Conservation (phyloP, 1,140 invertebrate genomes). For the Trichogramma pretiosum region DNA sequence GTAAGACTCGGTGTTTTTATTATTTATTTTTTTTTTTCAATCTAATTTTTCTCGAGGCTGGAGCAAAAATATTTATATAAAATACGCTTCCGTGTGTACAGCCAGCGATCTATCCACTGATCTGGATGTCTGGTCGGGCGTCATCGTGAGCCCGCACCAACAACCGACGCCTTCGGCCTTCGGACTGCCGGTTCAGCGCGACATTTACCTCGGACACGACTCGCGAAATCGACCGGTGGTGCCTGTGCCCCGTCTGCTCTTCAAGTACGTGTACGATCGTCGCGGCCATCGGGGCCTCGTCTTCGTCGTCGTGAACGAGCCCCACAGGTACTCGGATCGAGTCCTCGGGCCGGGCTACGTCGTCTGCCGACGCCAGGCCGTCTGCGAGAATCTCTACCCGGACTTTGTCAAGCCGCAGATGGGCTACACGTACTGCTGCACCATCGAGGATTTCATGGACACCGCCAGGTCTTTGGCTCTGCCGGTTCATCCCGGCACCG, state of each 20-base stretch:
- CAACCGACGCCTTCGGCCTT: too few relatives aligned
- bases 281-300: conserved; percentile 43
- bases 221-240: background rate
- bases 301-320: conserved; percentile 55
- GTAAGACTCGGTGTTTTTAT: too few relatives aligned
- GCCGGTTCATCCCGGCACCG: background rate
- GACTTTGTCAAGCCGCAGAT: background rate
- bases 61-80: too few relatives aligned
- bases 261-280: conserved; percentile 51
- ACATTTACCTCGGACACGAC: background rate
- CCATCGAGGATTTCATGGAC: background rate
- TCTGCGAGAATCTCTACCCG: background rate
- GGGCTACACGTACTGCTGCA: conserved; percentile 1
- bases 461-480: background rate
- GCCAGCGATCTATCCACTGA: background rate
- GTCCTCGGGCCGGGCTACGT: background rate
- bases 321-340: conserved; percentile 36
- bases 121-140: background rate
- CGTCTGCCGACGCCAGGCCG: background rate
- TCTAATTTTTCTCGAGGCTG: too few relatives aligned
- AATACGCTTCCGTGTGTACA: too few relatives aligned
- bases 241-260: conserved; percentile 50
- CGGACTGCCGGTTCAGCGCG: background rate
- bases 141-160: background rate
- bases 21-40: too few relatives aligned